Evolutionary conservation across 2,797 vertebrate species (phyloP).

Genomic region (Tinamus major): DNA sequence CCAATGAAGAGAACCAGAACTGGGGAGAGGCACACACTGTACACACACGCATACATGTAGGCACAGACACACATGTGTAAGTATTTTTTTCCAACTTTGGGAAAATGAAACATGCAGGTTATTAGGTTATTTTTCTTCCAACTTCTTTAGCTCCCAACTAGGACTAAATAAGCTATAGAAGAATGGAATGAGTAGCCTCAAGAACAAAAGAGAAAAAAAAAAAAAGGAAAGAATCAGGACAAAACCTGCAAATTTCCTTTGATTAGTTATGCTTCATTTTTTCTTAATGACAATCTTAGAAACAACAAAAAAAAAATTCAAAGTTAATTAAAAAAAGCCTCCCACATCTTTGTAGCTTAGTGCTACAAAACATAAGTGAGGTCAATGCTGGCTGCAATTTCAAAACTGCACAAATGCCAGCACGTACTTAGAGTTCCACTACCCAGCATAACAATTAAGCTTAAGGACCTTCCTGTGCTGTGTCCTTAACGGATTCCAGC

Average conservation of each 20-base stretch:
- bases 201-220: neutral
- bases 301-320: neutral
- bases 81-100: neutral
- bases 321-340: neutral
- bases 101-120: neutral
- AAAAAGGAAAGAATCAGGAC: neutral
- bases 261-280: too few relatives aligned
- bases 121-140: neutral
- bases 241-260: neutral
- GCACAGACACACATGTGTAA: too few relatives aligned
- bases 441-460: neutral
- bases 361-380: neutral
- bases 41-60: too few relatives aligned
- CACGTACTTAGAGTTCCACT: neutral
- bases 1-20: neutral
- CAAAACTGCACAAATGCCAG: neutral
- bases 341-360: neutral
- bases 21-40: neutral
- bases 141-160: neutral
- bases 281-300: neutral
- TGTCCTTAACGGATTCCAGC: neutral
- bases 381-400: neutral
- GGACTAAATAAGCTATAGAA: neutral
- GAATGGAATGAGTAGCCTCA: neutral
- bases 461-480: neutral